Evolutionary conservation across 1,140 invertebrate genomes (phyloP).

Genomic region (Oreohelix idahoensis): DNA sequence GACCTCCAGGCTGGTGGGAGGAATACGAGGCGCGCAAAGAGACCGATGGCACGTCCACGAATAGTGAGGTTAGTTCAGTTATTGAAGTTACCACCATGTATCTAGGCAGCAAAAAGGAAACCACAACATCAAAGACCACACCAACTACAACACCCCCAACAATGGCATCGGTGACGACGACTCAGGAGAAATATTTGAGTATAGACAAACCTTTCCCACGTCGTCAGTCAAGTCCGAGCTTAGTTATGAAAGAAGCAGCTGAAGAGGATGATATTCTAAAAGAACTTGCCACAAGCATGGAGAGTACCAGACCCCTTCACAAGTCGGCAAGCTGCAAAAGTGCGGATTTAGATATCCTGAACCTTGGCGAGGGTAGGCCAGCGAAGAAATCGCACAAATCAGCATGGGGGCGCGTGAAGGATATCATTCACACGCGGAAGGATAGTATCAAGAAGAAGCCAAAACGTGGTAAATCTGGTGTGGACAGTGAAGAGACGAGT

Average conservation of each 20-base stretch:
- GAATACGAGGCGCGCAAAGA: conserved; percentile 52
- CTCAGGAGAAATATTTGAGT: conserved; percentile 49
- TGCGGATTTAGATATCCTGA: conserved; percentile 43
- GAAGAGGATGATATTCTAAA: conserved; percentile 58
- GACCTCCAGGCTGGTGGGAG: conserved; percentile 67
- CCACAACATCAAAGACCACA: conserved; percentile 35
- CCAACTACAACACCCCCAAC: conserved; percentile 29
- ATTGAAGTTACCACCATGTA: conserved; percentile 56
- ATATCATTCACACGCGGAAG: conserved; percentile 81
- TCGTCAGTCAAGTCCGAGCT: conserved; percentile 64
- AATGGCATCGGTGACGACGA: not conserved
- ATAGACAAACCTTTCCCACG: conserved; percentile 55
- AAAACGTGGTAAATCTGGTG: conserved; percentile 26
- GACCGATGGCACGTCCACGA: conserved; percentile 35
- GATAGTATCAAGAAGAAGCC: conserved; percentile 77
- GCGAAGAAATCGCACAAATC: conserved; percentile 73
- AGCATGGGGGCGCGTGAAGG: conserved; percentile 81
- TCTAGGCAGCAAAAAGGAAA: conserved; percentile 43
- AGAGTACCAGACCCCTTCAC: conserved; percentile 44
- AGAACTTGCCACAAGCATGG: conserved; percentile 43
- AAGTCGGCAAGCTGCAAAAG: conserved; percentile 64
- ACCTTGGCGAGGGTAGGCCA: conserved; percentile 28
- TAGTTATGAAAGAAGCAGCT: conserved; percentile 59
- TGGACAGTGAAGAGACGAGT: conserved; percentile 54
- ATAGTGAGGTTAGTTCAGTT: conserved; percentile 48